These are phyloP conservation scores for Hypolimnas misippus DNA, from an alignment of 2,888 invertebrate species.

Conservation along the genomic window DNA sequence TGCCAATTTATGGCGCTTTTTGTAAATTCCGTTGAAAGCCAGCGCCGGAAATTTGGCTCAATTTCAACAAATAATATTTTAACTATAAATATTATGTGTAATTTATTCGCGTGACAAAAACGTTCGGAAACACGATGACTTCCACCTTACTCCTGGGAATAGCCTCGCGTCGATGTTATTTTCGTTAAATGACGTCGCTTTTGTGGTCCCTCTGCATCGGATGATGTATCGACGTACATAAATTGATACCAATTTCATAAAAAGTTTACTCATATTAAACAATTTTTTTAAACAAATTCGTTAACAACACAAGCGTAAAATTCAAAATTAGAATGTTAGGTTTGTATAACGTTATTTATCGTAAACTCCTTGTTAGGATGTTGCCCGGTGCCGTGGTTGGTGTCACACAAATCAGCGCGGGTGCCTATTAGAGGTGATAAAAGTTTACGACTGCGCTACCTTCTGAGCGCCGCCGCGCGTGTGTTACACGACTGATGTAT, in stretches of 20 bases:
- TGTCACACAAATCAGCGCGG: constrained; percentile 69
- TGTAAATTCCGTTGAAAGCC: constrained; percentile 80
- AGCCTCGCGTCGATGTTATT: constrained; percentile 27
- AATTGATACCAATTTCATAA: background rate
- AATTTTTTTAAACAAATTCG: too few species aligned
- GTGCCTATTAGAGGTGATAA: constrained; percentile 75
- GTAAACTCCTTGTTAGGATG: constrained; percentile 10
- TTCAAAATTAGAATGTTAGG: constrained; percentile 3
- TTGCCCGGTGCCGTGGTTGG: constrained; percentile 44
- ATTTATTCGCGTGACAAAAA: constrained; percentile 66
- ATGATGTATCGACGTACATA: background rate
- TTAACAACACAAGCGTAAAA: background rate
- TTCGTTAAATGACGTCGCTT: constrained; percentile 36
- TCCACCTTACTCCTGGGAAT: constrained; percentile 63
- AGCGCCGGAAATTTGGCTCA: constrained; percentile 82
- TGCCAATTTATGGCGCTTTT: constrained; percentile 84
- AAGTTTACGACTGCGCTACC: constrained; percentile 73
- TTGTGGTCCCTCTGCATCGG: constrained; percentile 13
- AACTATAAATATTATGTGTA: constrained; percentile 77
- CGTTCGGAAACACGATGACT: constrained; percentile 54
- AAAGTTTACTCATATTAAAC: too few species aligned
- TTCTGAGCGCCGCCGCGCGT: constrained; percentile 56
- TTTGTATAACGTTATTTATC: constrained; percentile 6
- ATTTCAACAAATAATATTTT: constrained; percentile 82
- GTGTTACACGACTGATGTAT: constrained; percentile 54